Base-by-base conservation (phyloP, 2,888 invertebrate species). In the Nesidiocoris tenuis region DNA sequence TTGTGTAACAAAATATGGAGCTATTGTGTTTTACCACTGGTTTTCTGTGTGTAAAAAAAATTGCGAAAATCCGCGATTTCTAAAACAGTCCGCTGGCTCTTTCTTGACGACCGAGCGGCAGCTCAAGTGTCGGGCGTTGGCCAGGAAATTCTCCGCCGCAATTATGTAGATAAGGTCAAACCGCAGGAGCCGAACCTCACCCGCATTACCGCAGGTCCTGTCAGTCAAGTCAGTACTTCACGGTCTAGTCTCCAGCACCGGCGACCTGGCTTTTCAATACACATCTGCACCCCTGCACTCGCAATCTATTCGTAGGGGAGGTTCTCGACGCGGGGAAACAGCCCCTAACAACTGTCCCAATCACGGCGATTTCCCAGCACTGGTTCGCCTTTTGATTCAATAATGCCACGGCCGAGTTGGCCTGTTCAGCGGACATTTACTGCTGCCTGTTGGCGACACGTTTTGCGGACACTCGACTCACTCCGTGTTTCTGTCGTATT, bases 101-200 rank as follows among this genome's bases (percentile, higher is more conserved):
- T n/a, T n/a, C n/a, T n/a, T n/a, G n/a, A n/a, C n/a, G n/a, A n/a
- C n/a, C n/a, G n/a, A n/a, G n/a, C n/a, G n/a, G n/a, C n/a, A n/a
- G n/a, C n/a, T n/a, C n/a, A n/a, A n/a, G n/a, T n/a, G n/a, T n/a
- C n/a, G n/a, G n/a, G n/a, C n/a, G n/a, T n/a, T n/a, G n/a, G n/a
- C n/a, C n/a, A n/a, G n/a, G n/a, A n/a, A n/a, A n/a, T n/a, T n/a
- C n/a, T n/a, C n/a, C n/a, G n/a, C n/a, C n/a, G n/a, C 67, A 67
- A 67, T 67, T 67, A 67, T 67, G 67, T 55, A 67, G 67, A 67
- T 67, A 54, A 23, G 67, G n/a, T 67, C 67, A 56, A 67, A 67
- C 22, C 39, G 39, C 39, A 39, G 3, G 3, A 3, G 12, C 5
- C 39, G 12, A 7, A 39, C n/a, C 39, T 39, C 39, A 7, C 12